Evolutionary conservation across 2,888 invertebrate genomes (phyloP).

Genomic region (Hemistola chrysoprasaria): DNA sequence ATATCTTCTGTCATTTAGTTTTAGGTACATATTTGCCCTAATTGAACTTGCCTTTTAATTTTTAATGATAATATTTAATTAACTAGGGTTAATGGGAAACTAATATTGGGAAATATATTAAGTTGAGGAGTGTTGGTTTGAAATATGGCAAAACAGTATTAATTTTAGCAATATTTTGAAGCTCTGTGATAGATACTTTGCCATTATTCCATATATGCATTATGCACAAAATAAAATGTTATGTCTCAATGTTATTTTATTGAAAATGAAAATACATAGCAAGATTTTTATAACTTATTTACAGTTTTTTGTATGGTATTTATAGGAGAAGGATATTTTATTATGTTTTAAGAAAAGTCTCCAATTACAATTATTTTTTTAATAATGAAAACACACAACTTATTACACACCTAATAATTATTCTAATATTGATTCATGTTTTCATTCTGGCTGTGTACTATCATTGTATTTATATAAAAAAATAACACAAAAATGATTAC

Average conservation of each 20-base stretch:
- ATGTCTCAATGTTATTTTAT: no score
- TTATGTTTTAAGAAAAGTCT: not conserved
- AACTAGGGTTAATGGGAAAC: slow-evolving; percentile 15
- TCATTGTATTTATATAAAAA: no score
- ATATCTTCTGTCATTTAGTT: no score
- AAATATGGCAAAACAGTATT: slow-evolving; percentile 25
- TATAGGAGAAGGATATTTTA: no score
- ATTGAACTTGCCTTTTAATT: slow-evolving; percentile 24
- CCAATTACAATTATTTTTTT: not conserved
- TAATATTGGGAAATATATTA: slow-evolving; percentile 11
- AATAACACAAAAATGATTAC: no score
- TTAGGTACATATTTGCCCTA: slow-evolving; percentile 4
- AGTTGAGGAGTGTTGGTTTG: slow-evolving; percentile 10
- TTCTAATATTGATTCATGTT: no score
- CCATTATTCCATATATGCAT: slow-evolving; percentile 31
- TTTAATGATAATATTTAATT: slow-evolving; percentile 5
- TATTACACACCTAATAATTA: no score
- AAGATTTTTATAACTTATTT: no score
- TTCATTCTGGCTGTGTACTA: no score
- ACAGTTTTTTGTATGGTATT: no score
- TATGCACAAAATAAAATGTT: not conserved
- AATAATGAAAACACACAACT: not conserved
- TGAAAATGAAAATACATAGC: no score
- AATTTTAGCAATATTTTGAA: slow-evolving; percentile 37
- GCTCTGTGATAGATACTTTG: slow-evolving; percentile 57